A percentile compares a stretch with the other conserved stretches of the same genome.
Conservation (phyloP, 2,888 invertebrate genomes). For the Synanthedon myopaeformis region DNA sequence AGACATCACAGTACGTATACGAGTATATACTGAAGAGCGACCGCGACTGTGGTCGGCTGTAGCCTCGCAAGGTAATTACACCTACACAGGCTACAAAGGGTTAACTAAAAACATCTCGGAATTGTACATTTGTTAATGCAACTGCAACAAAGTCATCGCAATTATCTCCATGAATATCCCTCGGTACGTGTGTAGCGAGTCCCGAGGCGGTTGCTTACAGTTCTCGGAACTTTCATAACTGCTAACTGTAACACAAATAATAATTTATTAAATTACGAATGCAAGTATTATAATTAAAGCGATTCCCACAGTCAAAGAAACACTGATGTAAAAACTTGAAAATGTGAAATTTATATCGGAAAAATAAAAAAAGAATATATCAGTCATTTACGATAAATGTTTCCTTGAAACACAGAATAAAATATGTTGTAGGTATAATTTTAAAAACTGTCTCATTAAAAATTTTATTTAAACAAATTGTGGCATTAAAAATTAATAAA, state of each 20-base stretch:
- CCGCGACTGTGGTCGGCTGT: conserved; percentile 6
- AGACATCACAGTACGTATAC: background rate
- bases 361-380: too few species aligned
- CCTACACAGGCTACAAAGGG: conserved; percentile 5
- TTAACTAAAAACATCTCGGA: conserved; percentile 1
- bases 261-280: background rate
- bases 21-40: background rate
- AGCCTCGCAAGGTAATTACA: conserved; percentile 9
- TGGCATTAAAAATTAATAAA: too few species aligned
- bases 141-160: conserved; percentile 1
- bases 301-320: too few species aligned
- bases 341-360: too few species aligned
- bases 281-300: conserved; percentile 1
- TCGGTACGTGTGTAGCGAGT: background rate
- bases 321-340: too few species aligned
- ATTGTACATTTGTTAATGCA: conserved; percentile 6
- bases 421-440: too few species aligned
- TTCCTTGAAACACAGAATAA: too few species aligned
- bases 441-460: too few species aligned
- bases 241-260: background rate
- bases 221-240: conserved; percentile 1
- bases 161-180: conserved; percentile 4
- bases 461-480: too few species aligned
- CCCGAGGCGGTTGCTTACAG: background rate
- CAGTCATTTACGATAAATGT: too few species aligned